Conservation (phyloP, 2,797 vertebrate genomes). For the Poecilia gillii region DNA sequence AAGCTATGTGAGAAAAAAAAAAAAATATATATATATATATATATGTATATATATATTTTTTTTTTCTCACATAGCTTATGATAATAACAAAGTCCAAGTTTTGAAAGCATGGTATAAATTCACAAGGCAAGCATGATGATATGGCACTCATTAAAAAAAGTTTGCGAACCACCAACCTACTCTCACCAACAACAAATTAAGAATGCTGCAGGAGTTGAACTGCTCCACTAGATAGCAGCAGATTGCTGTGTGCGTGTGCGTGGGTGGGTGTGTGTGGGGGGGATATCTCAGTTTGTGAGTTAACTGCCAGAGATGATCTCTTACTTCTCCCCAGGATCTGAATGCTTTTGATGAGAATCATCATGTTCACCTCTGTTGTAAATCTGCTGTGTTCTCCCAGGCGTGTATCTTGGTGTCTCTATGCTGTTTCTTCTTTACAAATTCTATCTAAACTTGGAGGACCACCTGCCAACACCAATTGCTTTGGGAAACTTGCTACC, state of each 20-base stretch:
- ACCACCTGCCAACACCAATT: conserved; percentile 64
- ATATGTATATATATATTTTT: too few relatives aligned
- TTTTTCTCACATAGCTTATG: not conserved
- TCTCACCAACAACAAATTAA: conserved; percentile 19
- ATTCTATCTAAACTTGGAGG: conserved; percentile 67
- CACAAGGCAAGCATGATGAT: not conserved
- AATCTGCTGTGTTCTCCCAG: conserved; percentile 50
- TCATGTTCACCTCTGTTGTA: conserved; percentile 57
- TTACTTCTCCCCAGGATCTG: conserved; percentile 44
- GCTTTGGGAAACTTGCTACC: conserved; percentile 59
- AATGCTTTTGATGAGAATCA: conserved; percentile 66
- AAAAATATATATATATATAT: too few relatives aligned
- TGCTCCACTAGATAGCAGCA: conserved; percentile 78
- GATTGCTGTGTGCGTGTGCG: conserved; percentile 44
- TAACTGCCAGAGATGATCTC: conserved; percentile 44
- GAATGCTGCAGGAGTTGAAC: conserved; percentile 63
- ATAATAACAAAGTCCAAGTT: not conserved
- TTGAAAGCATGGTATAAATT: not conserved
- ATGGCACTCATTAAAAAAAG: not conserved
- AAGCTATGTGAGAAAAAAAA: too few relatives aligned
- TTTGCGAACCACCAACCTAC: conserved; percentile 10
- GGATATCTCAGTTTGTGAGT: conserved; percentile 30
- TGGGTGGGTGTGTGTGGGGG: conserved; percentile 35
- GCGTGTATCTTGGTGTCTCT: conserved; percentile 51
- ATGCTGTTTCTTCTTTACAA: conserved; percentile 56